Percentiles rank a stretch among this genome's conserved stretches.
Conservation (phyloP, 2,113 vertebrate genomes). For the Gopherus flavomarginatus region DNA sequence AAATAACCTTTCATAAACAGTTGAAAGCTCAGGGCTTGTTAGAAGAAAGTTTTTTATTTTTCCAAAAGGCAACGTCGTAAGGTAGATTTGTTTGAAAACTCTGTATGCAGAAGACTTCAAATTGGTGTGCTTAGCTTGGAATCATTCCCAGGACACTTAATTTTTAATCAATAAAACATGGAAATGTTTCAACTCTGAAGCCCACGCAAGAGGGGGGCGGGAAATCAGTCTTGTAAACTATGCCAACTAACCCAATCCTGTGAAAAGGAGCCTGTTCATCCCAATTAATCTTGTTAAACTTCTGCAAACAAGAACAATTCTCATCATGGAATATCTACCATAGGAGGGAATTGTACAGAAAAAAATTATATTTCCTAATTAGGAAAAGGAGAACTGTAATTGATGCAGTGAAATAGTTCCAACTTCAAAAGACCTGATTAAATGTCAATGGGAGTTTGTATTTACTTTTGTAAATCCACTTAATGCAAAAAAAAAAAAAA, state of each 20-base stretch:
- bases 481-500: neutral
- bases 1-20: constrained; percentile 59
- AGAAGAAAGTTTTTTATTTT: constrained; percentile 25
- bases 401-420: neutral
- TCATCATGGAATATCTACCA: neutral
- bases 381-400: constrained; percentile 47
- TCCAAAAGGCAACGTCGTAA: constrained; percentile 50
- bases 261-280: constrained; percentile 18
- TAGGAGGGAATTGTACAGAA: constrained; percentile 28
- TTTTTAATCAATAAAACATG: constrained; percentile 76
- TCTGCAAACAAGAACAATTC: constrained; percentile 38
- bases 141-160: constrained; percentile 69
- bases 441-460: neutral
- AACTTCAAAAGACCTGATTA: constrained; percentile 18
- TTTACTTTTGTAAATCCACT: constrained; percentile 11
- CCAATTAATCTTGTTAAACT: constrained; percentile 22
- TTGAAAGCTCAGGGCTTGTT: constrained; percentile 42
- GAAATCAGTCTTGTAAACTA: neutral
- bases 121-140: constrained; percentile 72
- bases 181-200: constrained; percentile 50
- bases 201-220: neutral
- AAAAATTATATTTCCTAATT: constrained; percentile 69
- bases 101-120: constrained; percentile 31
- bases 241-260: neutral
- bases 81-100: constrained; percentile 63